These are phyloP conservation scores for Ageneiosus marmoratus DNA, from an alignment of 2,113 vertebrate species.

Conservation along the genomic window DNA sequence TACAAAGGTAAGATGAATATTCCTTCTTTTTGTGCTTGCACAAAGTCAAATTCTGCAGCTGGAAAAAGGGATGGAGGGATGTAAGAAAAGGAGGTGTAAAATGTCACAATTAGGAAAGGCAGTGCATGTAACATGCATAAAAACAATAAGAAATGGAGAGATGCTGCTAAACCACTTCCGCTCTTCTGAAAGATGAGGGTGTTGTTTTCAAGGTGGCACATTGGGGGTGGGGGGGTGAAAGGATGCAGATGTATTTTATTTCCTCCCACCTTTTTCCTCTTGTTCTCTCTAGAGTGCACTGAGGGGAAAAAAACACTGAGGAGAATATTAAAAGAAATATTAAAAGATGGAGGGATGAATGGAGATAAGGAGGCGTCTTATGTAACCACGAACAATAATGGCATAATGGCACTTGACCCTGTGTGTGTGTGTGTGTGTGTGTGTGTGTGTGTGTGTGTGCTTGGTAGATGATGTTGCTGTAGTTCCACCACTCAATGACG, in stretches of 20 bases:
- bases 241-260: conserved; percentile 56
- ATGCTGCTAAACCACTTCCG: conserved; percentile 7
- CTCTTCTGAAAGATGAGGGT: conserved; percentile 56
- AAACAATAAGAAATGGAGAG: conserved; percentile 65
- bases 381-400: conserved; percentile 70
- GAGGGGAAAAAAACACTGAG: background rate
- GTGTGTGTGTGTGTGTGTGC: conserved; percentile 13
- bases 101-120: background rate
- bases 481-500: conserved; percentile 38
- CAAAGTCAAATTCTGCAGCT: background rate
- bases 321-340: conserved; percentile 50
- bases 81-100: conserved; percentile 30
- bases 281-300: background rate
- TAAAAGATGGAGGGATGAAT: conserved; percentile 18
- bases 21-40: background rate
- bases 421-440: conserved; percentile 10
- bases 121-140: conserved; percentile 52
- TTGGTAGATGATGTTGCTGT: conserved; percentile 48
- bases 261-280: background rate
- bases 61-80: conserved; percentile 2
- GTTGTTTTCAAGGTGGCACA: conserved; percentile 71
- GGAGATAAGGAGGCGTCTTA: conserved; percentile 63
- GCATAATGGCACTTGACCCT: conserved; percentile 41
- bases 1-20: conserved; percentile 56
- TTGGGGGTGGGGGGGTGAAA: conserved; percentile 53